Evolutionary conservation across 2,797 vertebrate species (phyloP).

Genomic region (Buceros bicornis): DNA sequence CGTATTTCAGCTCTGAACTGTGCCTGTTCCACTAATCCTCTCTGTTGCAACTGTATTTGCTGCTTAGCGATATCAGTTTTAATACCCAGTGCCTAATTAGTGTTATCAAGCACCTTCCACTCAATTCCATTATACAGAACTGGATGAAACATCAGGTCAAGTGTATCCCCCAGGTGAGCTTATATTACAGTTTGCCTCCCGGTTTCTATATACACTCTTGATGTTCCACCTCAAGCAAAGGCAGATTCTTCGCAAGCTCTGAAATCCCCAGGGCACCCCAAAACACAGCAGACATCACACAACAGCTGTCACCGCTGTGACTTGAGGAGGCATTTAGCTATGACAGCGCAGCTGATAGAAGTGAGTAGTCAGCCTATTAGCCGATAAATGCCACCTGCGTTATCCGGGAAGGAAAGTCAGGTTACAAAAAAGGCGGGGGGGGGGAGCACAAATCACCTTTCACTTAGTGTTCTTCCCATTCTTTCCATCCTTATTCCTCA

Average conservation of each 20-base stretch:
- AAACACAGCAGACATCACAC: slow-evolving; percentile 13
- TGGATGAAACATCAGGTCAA: slow-evolving; percentile 13
- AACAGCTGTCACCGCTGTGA: not conserved
- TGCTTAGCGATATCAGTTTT: not conserved
- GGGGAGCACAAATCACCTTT: not conserved
- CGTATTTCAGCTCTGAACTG: slow-evolving; percentile 23
- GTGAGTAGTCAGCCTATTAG: not conserved
- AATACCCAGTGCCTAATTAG: slow-evolving; percentile 54
- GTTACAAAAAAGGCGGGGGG: not conserved
- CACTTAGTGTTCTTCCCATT: not conserved
- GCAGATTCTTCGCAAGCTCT: not conserved
- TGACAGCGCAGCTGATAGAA: not conserved
- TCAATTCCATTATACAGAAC: slow-evolving; percentile 11
- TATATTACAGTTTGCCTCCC: not conserved
- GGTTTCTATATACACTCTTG: not conserved
- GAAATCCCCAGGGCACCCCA: not conserved
- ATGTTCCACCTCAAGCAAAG: not conserved
- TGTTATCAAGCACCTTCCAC: slow-evolving; percentile 26
- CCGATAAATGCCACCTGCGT: not conserved
- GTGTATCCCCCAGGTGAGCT: slow-evolving; percentile 21
- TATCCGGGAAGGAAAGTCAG: not conserved
- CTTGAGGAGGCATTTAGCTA: not conserved
- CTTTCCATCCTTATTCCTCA: not conserved
- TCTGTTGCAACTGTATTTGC: slow-evolving; percentile 17
- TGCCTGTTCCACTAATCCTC: slow-evolving; percentile 31